phyloP scores from a whole-genome alignment of 1,140 invertebrate species.

The Diabrotica virgifera region DNA sequence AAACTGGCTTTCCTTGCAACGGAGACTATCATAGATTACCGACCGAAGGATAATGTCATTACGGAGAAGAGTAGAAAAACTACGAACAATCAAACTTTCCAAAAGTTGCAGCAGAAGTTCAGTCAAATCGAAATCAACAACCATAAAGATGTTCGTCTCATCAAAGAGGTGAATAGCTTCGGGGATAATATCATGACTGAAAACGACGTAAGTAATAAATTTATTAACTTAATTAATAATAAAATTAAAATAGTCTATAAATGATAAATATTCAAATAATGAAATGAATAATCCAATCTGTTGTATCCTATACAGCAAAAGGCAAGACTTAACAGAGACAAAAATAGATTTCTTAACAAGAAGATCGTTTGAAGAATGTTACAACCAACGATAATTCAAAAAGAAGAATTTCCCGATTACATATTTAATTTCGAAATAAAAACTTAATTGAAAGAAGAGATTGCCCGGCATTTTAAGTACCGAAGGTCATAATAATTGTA shows the following conservation, averaged over 20 bases:
- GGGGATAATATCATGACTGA: constrained; percentile 55
- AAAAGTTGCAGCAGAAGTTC: constrained; percentile 70
- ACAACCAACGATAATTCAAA: too few relatives aligned
- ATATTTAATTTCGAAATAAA: too few relatives aligned
- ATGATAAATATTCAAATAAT: too few relatives aligned
- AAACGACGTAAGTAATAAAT: constrained; percentile 51
- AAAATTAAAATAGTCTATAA: neutral
- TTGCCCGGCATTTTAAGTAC: too few relatives aligned
- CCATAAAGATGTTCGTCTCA: constrained; percentile 50
- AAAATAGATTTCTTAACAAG: too few relatives aligned
- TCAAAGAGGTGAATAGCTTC: constrained; percentile 55
- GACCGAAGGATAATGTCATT: constrained; percentile 55
- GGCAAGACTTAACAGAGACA: too few relatives aligned
- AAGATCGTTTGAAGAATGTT: too few relatives aligned
- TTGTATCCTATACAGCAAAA: too few relatives aligned
- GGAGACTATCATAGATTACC: constrained; percentile 80
- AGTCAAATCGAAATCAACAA: constrained; percentile 54
- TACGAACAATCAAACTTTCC: constrained; percentile 71
- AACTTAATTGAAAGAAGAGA: too few relatives aligned
- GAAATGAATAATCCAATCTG: too few relatives aligned
- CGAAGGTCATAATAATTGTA: too few relatives aligned
- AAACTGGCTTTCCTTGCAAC: constrained; percentile 82
- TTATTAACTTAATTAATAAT: neutral
- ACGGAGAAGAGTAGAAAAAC: constrained; percentile 62
- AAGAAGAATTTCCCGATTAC: too few relatives aligned